Conservation (phyloP, 2,797 vertebrate genomes). For the Loriculus beryllinus region DNA sequence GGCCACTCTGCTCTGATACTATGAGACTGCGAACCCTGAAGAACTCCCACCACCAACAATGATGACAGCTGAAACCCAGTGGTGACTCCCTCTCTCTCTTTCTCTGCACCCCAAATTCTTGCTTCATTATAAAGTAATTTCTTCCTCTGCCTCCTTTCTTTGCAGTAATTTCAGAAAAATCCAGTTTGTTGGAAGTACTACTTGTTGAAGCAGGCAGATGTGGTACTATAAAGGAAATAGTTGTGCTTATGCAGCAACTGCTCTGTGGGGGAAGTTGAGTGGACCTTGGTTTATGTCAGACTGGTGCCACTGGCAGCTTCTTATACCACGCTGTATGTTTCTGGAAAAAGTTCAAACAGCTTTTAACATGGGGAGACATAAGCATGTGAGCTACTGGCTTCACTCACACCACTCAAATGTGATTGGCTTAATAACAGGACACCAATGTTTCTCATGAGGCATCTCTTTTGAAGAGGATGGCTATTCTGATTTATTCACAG, state of each 20-base stretch:
- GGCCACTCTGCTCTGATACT: not conserved
- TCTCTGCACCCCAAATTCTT: not conserved
- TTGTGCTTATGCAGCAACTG: not conserved
- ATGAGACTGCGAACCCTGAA: not conserved
- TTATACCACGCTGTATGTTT: not conserved
- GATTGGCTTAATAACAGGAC: not conserved
- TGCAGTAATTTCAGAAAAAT: not conserved
- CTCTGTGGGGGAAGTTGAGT: not conserved
- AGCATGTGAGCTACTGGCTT: not conserved
- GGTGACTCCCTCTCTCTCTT: not conserved
- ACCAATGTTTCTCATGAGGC: not conserved
- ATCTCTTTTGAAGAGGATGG: not conserved
- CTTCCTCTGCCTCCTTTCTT: not conserved
- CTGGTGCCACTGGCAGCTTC: not conserved
- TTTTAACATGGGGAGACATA: not conserved
- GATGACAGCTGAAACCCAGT: not conserved
- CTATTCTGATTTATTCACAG: not conserved
- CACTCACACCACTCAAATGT: not conserved
- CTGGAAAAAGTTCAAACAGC: not conserved
- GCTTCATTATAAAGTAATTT: not conserved
- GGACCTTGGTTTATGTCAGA: constrained; percentile 16
- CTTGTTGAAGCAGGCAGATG: not conserved
- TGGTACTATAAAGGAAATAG: not conserved
- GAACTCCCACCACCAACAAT: not conserved
- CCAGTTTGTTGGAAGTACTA: not conserved